Evolutionary conservation across 2,797 vertebrate genomes (phyloP).

Genomic region (Trichosurus vulpecula): DNA sequence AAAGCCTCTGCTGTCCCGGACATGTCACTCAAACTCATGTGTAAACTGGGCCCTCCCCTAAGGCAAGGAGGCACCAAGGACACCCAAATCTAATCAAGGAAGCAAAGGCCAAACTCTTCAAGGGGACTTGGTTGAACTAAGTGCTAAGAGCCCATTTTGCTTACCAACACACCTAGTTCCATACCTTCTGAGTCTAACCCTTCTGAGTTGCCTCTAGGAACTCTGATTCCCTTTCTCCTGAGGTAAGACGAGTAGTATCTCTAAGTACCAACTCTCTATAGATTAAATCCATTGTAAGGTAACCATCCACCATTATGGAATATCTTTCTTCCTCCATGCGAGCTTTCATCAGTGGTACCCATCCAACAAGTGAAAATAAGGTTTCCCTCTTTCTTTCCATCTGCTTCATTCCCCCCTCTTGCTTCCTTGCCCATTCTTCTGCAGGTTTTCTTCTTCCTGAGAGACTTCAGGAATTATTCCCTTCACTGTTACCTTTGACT

Average conservation of each 20-base stretch:
- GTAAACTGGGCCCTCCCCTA: no score
- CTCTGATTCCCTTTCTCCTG: background rate
- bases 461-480: background rate
- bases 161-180: no score
- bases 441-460: background rate
- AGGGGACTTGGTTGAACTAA: no score
- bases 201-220: background rate
- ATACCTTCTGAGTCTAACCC: background rate
- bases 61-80: no score
- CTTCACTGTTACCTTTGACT: background rate
- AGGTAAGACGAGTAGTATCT: background rate
- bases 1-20: no score
- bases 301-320: background rate
- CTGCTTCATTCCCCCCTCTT: background rate
- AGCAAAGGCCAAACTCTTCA: no score
- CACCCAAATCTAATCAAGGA: no score
- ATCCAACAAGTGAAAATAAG: background rate
- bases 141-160: no score
- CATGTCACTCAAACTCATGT: no score
- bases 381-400: background rate
- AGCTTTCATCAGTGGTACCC: background rate
- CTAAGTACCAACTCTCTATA: background rate
- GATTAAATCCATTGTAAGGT: background rate
- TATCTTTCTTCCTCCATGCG: background rate
- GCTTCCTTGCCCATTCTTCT: background rate